phyloP scores from a whole-genome alignment of 2,797 vertebrate species.

The Oreochromis grahami region DNA sequence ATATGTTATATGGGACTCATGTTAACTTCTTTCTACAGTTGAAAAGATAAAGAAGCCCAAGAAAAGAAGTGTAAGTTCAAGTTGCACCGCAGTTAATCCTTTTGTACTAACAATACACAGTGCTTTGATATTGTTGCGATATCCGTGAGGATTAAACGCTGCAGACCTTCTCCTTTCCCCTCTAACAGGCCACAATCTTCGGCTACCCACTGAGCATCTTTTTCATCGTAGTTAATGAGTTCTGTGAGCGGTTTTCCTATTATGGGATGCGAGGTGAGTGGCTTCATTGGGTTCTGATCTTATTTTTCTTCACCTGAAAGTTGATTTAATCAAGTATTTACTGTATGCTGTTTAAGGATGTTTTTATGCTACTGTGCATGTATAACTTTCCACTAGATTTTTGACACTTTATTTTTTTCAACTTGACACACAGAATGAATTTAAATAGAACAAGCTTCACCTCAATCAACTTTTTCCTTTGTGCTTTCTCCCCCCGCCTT shows the following conservation, averaged over 20 bases:
- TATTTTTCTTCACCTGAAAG: not conserved
- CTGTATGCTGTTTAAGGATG: not conserved
- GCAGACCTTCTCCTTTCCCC: not conserved
- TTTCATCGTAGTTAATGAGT: constrained; percentile 93
- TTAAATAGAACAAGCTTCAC: not conserved
- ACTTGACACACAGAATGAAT: not conserved
- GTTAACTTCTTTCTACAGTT: constrained; percentile 30
- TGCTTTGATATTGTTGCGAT: not conserved
- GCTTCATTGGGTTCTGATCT: not conserved
- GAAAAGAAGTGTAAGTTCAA: constrained; percentile 47
- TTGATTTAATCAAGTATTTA: not conserved
- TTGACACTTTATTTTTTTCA: not conserved
- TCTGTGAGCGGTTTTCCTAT: constrained; percentile 96
- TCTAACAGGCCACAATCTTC: constrained; percentile 21
- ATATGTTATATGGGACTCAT: not conserved
- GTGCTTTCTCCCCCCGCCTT: not conserved
- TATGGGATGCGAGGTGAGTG: constrained; percentile 92
- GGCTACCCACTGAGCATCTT: constrained; percentile 90
- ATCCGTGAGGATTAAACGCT: not conserved
- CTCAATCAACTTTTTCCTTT: not conserved
- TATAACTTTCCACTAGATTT: not conserved
- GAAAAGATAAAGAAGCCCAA: constrained; percentile 16
- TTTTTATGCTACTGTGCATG: not conserved
- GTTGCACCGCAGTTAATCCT: not conserved
- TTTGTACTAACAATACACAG: not conserved